Percentiles rank a stretch among this genome's conserved stretches.
These are phyloP conservation scores for Ridgeia piscesae DNA, from an alignment of 1,140 invertebrate species.

Conservation along the genomic window DNA sequence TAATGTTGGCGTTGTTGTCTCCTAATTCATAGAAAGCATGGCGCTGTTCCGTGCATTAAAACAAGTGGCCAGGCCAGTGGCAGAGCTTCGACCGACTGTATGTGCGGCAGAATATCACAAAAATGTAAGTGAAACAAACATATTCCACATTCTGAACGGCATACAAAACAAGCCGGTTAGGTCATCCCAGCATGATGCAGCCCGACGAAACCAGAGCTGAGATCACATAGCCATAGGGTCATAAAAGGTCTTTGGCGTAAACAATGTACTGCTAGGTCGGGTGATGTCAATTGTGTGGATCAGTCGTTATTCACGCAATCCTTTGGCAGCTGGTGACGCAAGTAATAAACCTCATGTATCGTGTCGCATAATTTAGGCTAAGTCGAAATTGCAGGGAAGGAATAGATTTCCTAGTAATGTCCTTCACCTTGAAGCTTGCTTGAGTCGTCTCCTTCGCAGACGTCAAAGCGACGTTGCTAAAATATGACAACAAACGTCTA, in stretches of 20 bases:
- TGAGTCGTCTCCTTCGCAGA: too few relatives aligned
- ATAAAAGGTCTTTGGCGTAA: background rate
- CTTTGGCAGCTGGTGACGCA: background rate
- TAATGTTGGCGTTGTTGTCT: background rate
- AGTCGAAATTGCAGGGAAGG: background rate
- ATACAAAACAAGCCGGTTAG: background rate
- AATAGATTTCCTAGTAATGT: background rate
- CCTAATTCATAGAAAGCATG: conserved; percentile 19
- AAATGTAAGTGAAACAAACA: conserved; percentile 33
- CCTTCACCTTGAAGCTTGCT: background rate
- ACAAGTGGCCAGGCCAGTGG: conserved; percentile 8
- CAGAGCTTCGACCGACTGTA: conserved; percentile 23
- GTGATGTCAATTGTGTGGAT: background rate
- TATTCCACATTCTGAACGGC: background rate
- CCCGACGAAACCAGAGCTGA: background rate
- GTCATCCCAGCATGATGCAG: background rate
- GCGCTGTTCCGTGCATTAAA: conserved; percentile 25
- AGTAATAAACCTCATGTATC: background rate
- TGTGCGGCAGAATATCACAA: conserved; percentile 39
- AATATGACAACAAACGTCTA: too few relatives aligned
- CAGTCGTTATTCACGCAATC: background rate
- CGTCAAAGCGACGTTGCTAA: too few relatives aligned
- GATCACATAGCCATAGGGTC: background rate
- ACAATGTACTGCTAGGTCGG: background rate
- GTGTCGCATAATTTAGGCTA: background rate